Base-by-base conservation (phyloP, 2,888 invertebrate species). In the Sycophila texana region DNA sequence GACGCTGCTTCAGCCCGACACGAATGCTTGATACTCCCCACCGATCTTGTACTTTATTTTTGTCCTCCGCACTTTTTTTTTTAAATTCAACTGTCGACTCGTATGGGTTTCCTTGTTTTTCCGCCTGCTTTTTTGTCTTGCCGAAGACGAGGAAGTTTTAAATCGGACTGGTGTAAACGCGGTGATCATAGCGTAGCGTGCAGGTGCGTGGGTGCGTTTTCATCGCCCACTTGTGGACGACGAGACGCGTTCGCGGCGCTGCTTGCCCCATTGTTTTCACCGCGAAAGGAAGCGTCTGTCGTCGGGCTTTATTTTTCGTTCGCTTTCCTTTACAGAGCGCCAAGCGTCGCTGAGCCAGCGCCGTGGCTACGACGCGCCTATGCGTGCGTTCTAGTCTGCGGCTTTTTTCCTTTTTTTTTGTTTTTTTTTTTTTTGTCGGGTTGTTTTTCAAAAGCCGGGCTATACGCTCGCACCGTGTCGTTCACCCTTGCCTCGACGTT, bases 121-220 rank as follows among this genome's bases (percentile, higher is more conserved):
- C 26, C 12, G 14, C 55, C 7, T 14, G 10, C n/a, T 58, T 47
- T 22, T 26, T 58, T n/a, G 30, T 61, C 12, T 5, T 3, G 7
- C 30, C 18, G 22, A 26, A 47, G 12, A 4, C 13, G n/a, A 39
- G 57, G n/a, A 2, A 18, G 67, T 18, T 74, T 67, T 76, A 61
- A 61, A 66, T 77, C 53, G 39, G 60, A 66, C n/a, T 20, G 16
- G 2, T 13, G 70, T 49, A 72, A 66, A 53, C 58, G 51, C 57
- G 63, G 60, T 60, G 66, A 77, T 77, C 73, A n/a, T n/a, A 77
- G 63, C 58, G 65, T 22, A 4, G 61, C 53, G 51, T 26, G 20
- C 5, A 22, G 47, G 47, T 65, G n/a, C 22, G 3, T 39, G 39
- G 18, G 55, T 49, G 16, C 55, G 55, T 74, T 74, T 74, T 74